Conservation (phyloP, 2,797 vertebrate species). For the Lateolabrax maculatus region DNA sequence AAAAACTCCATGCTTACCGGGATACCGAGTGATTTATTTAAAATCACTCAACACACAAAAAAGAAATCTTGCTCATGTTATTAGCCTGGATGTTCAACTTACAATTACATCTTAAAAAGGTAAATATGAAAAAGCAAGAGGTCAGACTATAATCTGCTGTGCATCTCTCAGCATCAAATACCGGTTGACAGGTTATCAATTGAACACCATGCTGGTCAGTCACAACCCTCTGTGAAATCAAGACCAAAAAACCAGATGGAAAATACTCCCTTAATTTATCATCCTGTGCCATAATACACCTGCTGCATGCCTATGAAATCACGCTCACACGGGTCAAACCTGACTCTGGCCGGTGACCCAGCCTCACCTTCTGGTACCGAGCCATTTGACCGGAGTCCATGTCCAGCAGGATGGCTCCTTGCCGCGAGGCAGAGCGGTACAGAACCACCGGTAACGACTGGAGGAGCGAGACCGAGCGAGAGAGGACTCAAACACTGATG, state of each 20-base stretch:
- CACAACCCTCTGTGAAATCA: slow-evolving; percentile 5
- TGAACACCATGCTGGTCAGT: slow-evolving; percentile 70
- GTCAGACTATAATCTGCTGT: not conserved
- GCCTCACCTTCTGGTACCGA: slow-evolving; percentile 85
- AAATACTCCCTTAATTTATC: slow-evolving; percentile 9
- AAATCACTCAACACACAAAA: slow-evolving; percentile 32
- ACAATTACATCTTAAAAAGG: not conserved
- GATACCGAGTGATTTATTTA: slow-evolving; percentile 5
- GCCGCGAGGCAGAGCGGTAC: slow-evolving; percentile 75
- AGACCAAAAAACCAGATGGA: not conserved
- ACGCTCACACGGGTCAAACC: slow-evolving; percentile 72
- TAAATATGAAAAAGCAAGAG: not conserved
- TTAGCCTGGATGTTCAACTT: not conserved
- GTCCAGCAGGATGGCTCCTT: slow-evolving; percentile 75
- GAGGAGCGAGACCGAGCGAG: slow-evolving; percentile 70
- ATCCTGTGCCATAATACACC: slow-evolving; percentile 14
- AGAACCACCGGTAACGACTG: slow-evolving; percentile 76
- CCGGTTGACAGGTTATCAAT: slow-evolving; percentile 24
- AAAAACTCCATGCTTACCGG: slow-evolving; percentile 32
- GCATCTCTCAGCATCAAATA: not conserved
- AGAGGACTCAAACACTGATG: slow-evolving; percentile 63
- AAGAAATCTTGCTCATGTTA: not conserved
- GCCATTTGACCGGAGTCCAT: slow-evolving; percentile 60
- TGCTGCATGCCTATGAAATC: slow-evolving; percentile 74
- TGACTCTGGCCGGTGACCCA: slow-evolving; percentile 56